Evolutionary conservation across 2,888 invertebrate genomes (phyloP).

Genomic region (Pseudococcus jackbeardsleyi): DNA sequence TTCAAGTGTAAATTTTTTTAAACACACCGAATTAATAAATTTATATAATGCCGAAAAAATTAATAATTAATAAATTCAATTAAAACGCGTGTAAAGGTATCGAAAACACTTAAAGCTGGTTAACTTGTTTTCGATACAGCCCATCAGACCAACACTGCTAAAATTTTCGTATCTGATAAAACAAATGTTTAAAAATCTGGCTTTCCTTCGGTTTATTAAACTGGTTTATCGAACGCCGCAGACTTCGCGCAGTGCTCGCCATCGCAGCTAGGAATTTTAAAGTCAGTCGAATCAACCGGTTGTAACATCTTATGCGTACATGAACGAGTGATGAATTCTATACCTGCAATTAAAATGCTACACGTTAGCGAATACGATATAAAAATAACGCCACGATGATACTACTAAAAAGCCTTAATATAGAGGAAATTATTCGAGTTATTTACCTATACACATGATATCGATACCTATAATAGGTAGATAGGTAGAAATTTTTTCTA

Average conservation of each 20-base stretch:
- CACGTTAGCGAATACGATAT: conserved; percentile 37
- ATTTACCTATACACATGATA: neutral
- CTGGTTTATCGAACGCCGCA: conserved; percentile 62
- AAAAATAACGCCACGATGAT: neutral
- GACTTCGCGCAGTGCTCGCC: conserved; percentile 15
- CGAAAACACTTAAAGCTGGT: conserved; percentile 62
- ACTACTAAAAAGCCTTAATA: conserved; percentile 17
- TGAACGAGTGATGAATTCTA: conserved; percentile 37
- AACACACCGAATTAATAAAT: neutral
- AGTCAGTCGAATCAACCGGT: conserved; percentile 39
- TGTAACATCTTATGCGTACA: conserved; percentile 31
- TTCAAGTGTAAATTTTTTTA: too few species aligned
- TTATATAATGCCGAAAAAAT: neutral
- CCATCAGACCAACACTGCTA: conserved; percentile 53
- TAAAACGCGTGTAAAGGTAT: conserved; percentile 16
- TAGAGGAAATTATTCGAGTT: conserved; percentile 4
- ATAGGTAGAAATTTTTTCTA: neutral
- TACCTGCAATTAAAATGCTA: conserved; percentile 56
- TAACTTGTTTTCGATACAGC: conserved; percentile 59
- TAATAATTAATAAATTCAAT: conserved; percentile 48
- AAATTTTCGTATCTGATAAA: conserved; percentile 53
- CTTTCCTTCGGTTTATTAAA: conserved; percentile 62
- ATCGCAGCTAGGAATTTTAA: conserved; percentile 39
- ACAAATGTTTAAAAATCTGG: conserved; percentile 56
- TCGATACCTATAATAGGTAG: too few species aligned